Evolutionary conservation across 2,113 vertebrate species (phyloP).

Genomic region (Halcyon malimbica): DNA sequence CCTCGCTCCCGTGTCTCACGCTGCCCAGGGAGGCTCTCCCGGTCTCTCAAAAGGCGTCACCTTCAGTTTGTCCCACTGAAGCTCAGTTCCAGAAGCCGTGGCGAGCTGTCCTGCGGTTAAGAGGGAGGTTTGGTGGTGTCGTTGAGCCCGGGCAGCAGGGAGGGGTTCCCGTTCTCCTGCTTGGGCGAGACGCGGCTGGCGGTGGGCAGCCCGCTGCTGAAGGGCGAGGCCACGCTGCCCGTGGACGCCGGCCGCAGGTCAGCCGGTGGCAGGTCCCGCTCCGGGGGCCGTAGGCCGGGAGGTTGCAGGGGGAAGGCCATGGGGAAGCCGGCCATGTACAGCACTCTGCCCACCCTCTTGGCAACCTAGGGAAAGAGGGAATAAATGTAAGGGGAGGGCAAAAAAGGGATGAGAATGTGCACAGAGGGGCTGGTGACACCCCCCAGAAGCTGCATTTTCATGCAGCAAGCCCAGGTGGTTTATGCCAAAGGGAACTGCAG

Average conservation of each 20-base stretch:
- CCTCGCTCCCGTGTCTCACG: not conserved
- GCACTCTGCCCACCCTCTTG: constrained; percentile 88
- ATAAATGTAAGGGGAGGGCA: rapidly evolving
- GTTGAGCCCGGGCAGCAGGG: constrained; percentile 58
- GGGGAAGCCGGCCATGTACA: constrained; percentile 95
- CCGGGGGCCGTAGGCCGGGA: constrained; percentile 74
- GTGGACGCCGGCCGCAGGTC: constrained; percentile 83
- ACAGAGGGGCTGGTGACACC: too few relatives aligned
- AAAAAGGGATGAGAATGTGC: rapidly evolving
- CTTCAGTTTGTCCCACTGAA: not conserved
- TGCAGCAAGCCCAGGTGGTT: not conserved
- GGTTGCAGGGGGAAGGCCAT: constrained; percentile 91
- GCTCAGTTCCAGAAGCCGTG: not conserved
- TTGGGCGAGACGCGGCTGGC: constrained; percentile 84
- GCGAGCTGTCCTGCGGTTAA: constrained; percentile 59
- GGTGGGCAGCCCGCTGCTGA: constrained; percentile 65
- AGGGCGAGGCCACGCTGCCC: constrained; percentile 83
- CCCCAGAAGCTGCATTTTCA: rapidly evolving
- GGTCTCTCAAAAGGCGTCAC: not conserved
- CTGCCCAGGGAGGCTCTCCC: not conserved
- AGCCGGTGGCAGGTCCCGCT: constrained; percentile 73
- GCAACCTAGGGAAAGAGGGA: constrained; percentile 80
- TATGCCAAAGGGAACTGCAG: not conserved
- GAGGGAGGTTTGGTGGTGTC: constrained; percentile 84
- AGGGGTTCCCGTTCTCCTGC: constrained; percentile 84